Evolutionary conservation across 2,113 vertebrate genomes (phyloP).

Genomic region (Podocnemis expansa): DNA sequence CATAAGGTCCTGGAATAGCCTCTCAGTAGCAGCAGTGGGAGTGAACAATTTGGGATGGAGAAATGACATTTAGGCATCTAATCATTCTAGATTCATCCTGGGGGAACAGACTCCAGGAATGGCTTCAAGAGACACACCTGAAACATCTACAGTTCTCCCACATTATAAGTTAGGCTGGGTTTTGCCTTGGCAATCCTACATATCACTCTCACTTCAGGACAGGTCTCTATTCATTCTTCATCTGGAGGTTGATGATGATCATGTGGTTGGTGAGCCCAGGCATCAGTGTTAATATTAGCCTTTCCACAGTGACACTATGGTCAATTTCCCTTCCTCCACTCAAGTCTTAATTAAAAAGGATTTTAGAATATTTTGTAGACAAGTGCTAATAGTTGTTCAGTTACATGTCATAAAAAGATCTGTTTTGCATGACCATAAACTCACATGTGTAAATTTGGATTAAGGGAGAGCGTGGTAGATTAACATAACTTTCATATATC

Average conservation of each 20-base stretch:
- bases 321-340: no score
- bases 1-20: no score
- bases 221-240: neutral
- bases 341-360: neutral
- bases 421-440: constrained; percentile 11
- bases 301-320: neutral
- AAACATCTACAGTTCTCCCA: neutral
- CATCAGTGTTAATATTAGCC: neutral
- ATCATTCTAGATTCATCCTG: no score
- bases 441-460: neutral
- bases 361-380: constrained; percentile 8
- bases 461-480: neutral
- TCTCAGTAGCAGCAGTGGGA: no score
- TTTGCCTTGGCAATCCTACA: neutral
- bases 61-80: neutral
- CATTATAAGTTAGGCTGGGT: neutral
- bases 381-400: neutral
- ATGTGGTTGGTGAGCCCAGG: no score
- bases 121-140: neutral
- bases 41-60: no score
- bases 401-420: neutral
- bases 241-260: no score
- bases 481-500: neutral
- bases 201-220: neutral
- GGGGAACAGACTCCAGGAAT: neutral